Conservation (phyloP, 2,113 vertebrate species). For the Parotia lawesii region DNA sequence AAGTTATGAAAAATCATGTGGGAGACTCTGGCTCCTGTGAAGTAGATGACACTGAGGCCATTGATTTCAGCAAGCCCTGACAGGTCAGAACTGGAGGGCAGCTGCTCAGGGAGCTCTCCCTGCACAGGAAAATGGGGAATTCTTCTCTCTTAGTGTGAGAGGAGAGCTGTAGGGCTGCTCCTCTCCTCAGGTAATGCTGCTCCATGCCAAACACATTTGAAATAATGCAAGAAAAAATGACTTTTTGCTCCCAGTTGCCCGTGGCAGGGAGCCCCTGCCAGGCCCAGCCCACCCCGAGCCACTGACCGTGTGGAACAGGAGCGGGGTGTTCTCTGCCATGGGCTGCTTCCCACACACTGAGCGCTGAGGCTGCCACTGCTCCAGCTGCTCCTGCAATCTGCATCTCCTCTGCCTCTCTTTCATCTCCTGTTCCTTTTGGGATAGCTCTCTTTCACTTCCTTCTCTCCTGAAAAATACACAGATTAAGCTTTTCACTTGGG, state of each 20-base stretch:
- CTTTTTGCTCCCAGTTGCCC: not conserved
- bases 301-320: slow-evolving; percentile 73
- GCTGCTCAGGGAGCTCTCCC: not conserved
- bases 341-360: slow-evolving; percentile 65
- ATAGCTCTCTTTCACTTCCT: slow-evolving; percentile 23
- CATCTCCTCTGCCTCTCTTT: slow-evolving; percentile 29
- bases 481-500: not conserved
- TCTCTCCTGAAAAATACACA: slow-evolving; percentile 32
- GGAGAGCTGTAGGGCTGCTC: not conserved
- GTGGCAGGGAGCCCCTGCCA: not conserved
- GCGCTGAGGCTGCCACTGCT: slow-evolving; percentile 45
- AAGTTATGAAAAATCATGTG: not conserved
- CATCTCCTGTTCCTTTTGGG: slow-evolving; percentile 33
- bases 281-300: not conserved
- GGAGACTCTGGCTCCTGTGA: not conserved
- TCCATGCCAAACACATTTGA: not conserved
- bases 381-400: slow-evolving; percentile 57
- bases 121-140: not conserved
- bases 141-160: not conserved
- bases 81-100: not conserved
- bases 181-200: not conserved
- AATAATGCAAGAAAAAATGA: not conserved
- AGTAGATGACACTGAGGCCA: not conserved
- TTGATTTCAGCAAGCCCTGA: not conserved
- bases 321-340: slow-evolving; percentile 64